Evolutionary conservation across 2,797 vertebrate species (phyloP).

Genomic region (Nothura maculosa): DNA sequence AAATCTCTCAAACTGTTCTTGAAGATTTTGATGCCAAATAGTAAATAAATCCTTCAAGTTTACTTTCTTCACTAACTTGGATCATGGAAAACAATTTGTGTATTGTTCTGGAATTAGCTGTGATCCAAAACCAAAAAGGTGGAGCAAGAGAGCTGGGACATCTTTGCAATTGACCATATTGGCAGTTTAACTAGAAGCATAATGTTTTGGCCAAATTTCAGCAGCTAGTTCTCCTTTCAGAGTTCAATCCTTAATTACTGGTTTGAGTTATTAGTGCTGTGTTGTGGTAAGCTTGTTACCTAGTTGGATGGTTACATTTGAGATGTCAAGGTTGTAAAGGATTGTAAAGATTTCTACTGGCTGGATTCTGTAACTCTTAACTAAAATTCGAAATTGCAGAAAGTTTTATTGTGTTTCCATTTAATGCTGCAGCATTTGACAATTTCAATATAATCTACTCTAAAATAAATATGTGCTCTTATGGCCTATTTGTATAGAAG

Average conservation of each 20-base stretch:
- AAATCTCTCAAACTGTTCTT: not conserved
- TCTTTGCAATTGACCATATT: slow-evolving; percentile 13
- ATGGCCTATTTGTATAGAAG: not conserved
- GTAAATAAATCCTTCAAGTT: not conserved
- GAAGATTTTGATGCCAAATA: not conserved
- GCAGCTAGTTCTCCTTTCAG: not conserved
- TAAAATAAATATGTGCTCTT: not conserved
- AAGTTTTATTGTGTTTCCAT: not conserved
- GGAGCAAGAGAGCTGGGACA: not conserved
- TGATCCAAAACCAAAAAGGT: slow-evolving; percentile 8
- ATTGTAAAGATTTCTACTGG: not conserved
- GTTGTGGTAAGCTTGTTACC: not conserved
- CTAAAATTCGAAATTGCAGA: not conserved
- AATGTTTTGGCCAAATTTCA: not conserved
- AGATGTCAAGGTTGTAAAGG: not conserved
- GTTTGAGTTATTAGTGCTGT: not conserved
- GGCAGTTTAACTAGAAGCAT: not conserved
- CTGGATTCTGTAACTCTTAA: not conserved
- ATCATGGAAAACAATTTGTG: not conserved
- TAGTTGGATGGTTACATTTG: not conserved
- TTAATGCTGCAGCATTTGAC: not conserved
- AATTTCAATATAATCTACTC: not conserved
- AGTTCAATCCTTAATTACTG: not conserved
- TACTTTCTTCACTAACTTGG: not conserved
- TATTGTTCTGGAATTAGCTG: not conserved